phyloP scores from a whole-genome alignment of 2,888 invertebrate genomes.

The Chesias legatella region DNA sequence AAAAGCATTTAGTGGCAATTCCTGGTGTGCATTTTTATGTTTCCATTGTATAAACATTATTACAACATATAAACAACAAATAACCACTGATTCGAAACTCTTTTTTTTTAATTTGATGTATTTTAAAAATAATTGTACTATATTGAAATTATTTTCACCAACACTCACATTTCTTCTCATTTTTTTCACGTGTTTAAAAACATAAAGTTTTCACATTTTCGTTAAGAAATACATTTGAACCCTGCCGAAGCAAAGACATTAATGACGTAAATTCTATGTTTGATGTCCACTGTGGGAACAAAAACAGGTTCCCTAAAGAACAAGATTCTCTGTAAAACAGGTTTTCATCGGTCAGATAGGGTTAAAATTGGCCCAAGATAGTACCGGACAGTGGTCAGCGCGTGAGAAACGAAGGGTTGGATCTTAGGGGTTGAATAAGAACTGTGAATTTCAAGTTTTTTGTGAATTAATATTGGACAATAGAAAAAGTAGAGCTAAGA shows the following conservation, averaged over 20 bases:
- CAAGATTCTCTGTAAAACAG: constrained; percentile 30
- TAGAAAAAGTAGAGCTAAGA: no score
- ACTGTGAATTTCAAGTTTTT: background rate
- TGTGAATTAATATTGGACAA: no score
- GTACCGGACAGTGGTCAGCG: constrained; percentile 47
- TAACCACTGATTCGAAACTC: no score
- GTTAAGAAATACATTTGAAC: constrained; percentile 23
- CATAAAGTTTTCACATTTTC: background rate
- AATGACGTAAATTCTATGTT: constrained; percentile 30
- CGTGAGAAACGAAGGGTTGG: constrained; percentile 41
- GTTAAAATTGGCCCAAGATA: constrained; percentile 34
- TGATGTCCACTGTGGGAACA: constrained; percentile 48
- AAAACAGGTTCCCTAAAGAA: constrained; percentile 43
- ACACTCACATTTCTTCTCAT: no score
- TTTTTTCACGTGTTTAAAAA: no score
- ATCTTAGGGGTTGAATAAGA: background rate
- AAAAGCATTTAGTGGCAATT: no score
- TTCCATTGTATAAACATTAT: no score
- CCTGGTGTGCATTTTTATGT: no score
- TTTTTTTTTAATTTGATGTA: no score
- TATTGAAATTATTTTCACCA: no score
- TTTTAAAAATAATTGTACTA: no score
- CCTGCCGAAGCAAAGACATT: constrained; percentile 31
- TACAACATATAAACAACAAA: no score
- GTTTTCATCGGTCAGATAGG: constrained; percentile 42